phyloP scores from a whole-genome alignment of 2,113 vertebrate species.

The Tympanuchus pallidicinctus region DNA sequence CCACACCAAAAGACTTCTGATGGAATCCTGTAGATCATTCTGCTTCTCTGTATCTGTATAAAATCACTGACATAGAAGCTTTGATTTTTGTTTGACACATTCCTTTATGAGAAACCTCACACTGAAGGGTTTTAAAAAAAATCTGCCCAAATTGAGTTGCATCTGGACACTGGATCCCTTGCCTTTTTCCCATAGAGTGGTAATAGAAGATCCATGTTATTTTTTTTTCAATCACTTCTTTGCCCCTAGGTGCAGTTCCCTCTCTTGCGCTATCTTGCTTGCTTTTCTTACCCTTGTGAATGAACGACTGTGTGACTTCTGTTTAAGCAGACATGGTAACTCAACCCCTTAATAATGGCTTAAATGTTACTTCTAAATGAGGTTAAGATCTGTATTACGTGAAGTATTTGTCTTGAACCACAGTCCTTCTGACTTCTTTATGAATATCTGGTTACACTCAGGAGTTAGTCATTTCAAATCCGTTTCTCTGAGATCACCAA shows the following conservation, averaged over 20 bases:
- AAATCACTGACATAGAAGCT: not conserved
- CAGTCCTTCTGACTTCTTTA: slow-evolving; percentile 13
- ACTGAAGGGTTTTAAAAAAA: slow-evolving; percentile 5
- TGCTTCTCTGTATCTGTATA: not conserved
- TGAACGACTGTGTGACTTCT: slow-evolving; percentile 43
- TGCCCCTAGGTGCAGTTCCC: slow-evolving; percentile 10
- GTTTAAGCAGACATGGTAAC: slow-evolving; percentile 5
- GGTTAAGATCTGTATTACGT: slow-evolving; percentile 31
- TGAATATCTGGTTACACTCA: slow-evolving; percentile 26
- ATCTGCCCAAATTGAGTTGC: slow-evolving; percentile 31
- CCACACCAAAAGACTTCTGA: not conserved
- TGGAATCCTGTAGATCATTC: not conserved
- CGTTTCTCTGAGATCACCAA: slow-evolving; percentile 33
- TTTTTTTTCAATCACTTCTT: slow-evolving; percentile 39
- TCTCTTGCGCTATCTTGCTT: slow-evolving; percentile 48
- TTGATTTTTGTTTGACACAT: not conserved
- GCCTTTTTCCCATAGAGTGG: not conserved
- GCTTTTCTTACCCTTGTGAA: slow-evolving; percentile 53
- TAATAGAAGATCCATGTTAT: slow-evolving; percentile 15
- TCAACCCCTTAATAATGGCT: slow-evolving; percentile 28
- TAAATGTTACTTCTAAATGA: slow-evolving; percentile 40
- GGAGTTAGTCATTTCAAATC: slow-evolving; percentile 21
- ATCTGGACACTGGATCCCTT: not conserved
- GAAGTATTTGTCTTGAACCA: slow-evolving; percentile 33
- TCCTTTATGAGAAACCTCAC: not conserved